phyloP scores from a whole-genome alignment of 2,888 invertebrate species.

The Cordylochernes scorpioides region DNA sequence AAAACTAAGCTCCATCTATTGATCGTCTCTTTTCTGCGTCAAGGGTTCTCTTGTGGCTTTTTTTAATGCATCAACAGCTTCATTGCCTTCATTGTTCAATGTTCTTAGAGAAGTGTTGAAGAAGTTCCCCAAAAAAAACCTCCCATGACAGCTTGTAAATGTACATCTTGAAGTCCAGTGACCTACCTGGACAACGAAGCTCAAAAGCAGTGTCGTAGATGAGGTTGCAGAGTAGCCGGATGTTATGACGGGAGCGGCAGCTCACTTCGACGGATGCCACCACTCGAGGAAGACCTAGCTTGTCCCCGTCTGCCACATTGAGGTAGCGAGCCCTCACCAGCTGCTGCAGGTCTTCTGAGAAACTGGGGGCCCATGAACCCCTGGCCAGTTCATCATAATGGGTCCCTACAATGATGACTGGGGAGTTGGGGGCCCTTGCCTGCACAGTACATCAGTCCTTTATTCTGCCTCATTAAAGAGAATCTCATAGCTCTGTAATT shows the following conservation, averaged over 20 bases:
- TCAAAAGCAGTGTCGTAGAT: slow-evolving; percentile 82
- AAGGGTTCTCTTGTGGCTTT: too few species aligned
- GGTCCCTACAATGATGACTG: slow-evolving; percentile 83
- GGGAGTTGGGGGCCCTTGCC: slow-evolving; percentile 80
- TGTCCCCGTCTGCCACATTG: slow-evolving; percentile 78
- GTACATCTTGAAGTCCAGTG: slow-evolving; percentile 2
- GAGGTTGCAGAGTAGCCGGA: slow-evolving; percentile 59
- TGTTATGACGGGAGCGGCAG: slow-evolving; percentile 62
- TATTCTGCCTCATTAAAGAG: too few species aligned
- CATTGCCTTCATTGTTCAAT: too few species aligned
- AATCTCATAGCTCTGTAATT: too few species aligned
- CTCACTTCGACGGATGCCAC: slow-evolving; percentile 75
- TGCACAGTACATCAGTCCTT: slow-evolving; percentile 23
- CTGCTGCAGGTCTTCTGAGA: slow-evolving; percentile 52
- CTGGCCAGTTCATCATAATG: slow-evolving; percentile 70
- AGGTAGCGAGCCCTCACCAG: slow-evolving; percentile 61
- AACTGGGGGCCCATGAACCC: slow-evolving; percentile 30
- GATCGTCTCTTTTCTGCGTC: too few species aligned
- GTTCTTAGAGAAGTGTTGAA: too few species aligned
- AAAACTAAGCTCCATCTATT: too few species aligned
- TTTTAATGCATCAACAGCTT: too few species aligned
- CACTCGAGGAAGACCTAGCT: slow-evolving; percentile 73
- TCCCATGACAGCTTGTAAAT: too few species aligned
- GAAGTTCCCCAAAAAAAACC: too few species aligned
- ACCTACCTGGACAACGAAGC: slow-evolving; percentile 50